Percentiles rank a stretch among this genome's conserved stretches.
phyloP scores from a whole-genome alignment of 2,888 invertebrate genomes.

The Clitarchus hookeri region DNA sequence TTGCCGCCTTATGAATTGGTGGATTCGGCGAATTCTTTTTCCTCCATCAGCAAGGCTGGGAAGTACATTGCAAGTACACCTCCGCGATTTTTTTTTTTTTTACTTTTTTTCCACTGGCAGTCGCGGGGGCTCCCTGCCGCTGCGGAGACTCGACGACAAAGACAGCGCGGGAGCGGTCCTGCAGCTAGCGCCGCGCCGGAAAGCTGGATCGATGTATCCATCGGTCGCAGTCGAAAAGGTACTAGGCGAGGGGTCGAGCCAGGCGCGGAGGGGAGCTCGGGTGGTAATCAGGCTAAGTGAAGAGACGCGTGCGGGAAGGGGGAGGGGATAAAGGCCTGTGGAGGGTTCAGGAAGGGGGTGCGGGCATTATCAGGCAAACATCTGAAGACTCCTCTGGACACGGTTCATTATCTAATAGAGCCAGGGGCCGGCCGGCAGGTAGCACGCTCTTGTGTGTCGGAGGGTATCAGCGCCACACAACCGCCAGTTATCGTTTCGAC shows the following conservation, averaged over 20 bases:
- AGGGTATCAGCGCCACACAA: neutral
- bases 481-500: neutral
- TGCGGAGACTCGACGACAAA: too few species aligned
- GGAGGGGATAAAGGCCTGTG: too few species aligned
- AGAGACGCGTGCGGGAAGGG: too few species aligned
- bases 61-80: too few species aligned
- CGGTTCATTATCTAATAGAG: conserved; percentile 4
- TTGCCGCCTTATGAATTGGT: too few species aligned
- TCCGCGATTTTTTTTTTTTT: too few species aligned
- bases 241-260: too few species aligned
- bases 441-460: neutral
- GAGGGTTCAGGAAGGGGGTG: neutral
- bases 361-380: neutral
- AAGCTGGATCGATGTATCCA: neutral
- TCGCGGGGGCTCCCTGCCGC: too few species aligned
- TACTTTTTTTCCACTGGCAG: too few species aligned
- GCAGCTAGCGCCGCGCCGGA: neutral
- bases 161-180: too few species aligned
- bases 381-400: conserved; percentile 1
- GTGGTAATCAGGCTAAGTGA: conserved; percentile 1
- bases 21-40: too few species aligned
- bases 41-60: too few species aligned
- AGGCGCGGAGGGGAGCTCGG: neutral
- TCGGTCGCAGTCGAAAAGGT: conserved; percentile 6
- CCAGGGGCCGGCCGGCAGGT: neutral